Conservation (phyloP, 2,113 vertebrate genomes). For the Murina feae region DNA sequence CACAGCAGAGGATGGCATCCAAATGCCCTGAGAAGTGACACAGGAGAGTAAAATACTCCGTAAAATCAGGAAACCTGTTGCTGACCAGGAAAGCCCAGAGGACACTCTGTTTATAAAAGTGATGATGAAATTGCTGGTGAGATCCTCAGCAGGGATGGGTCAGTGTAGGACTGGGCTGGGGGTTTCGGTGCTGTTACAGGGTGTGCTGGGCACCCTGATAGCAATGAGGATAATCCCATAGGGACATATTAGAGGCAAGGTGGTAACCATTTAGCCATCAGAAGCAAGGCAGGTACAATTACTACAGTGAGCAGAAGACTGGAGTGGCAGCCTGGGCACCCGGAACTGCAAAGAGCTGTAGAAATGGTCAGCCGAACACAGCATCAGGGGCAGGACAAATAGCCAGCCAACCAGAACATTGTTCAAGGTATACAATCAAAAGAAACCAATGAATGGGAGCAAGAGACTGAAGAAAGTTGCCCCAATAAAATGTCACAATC, state of each 20-base stretch:
- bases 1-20: neutral
- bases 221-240: neutral
- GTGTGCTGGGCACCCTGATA: neutral
- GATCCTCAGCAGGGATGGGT: neutral
- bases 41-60: neutral
- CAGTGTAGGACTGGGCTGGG: neutral
- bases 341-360: neutral
- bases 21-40: neutral
- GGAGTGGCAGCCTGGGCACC: neutral
- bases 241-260: neutral
- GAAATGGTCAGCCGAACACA: rapidly evolving
- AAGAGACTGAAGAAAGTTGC: neutral
- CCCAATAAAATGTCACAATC: neutral
- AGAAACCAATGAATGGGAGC: neutral
- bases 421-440: neutral
- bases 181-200: neutral
- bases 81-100: neutral
- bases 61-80: neutral
- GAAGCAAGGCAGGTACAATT: neutral
- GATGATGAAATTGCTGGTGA: neutral
- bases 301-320: too few relatives aligned
- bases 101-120: neutral
- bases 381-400: neutral
- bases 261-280: neutral
- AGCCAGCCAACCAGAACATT: neutral